Percentiles rank a stretch among this genome's conserved stretches.
These are phyloP conservation scores for Elephantulus edwardii DNA, from an alignment of 2,113 vertebrate species.

Conservation along the genomic window DNA sequence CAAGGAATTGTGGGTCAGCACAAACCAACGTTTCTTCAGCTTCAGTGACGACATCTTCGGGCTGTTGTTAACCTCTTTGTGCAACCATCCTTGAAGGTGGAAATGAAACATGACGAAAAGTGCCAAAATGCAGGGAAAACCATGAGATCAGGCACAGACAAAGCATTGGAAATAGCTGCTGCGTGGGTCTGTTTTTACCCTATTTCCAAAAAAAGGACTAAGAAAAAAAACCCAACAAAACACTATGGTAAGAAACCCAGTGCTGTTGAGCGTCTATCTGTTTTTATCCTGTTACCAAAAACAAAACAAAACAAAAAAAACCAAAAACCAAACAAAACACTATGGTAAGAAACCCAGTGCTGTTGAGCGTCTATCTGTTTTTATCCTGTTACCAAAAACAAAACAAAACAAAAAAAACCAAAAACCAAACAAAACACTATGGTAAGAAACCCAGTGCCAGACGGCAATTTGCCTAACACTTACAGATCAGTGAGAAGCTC, in stretches of 20 bases:
- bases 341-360: rapidly evolving
- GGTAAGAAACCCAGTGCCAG: rapidly evolving
- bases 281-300: no score
- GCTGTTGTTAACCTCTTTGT: slow-evolving; percentile 96
- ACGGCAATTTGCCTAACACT: not conserved
- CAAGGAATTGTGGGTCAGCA: slow-evolving; percentile 97
- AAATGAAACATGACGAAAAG: not conserved
- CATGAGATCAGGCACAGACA: not conserved
- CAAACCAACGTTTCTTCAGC: slow-evolving; percentile 98
- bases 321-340: not conserved
- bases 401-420: not conserved
- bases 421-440: not conserved
- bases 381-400: not conserved
- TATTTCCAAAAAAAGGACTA: no score
- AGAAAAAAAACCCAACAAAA: not conserved
- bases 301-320: no score
- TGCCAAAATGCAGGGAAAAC: rapidly evolving
- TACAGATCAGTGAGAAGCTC: no score
- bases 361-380: no score
- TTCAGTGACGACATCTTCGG: slow-evolving; percentile 89
- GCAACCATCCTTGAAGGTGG: slow-evolving; percentile 90
- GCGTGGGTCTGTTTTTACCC: not conserved
- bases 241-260: not conserved
- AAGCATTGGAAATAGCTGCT: not conserved
- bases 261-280: no score